These are phyloP conservation scores for Limnothrissa miodon DNA, from an alignment of 2,113 vertebrate genomes.

Conservation along the genomic window DNA sequence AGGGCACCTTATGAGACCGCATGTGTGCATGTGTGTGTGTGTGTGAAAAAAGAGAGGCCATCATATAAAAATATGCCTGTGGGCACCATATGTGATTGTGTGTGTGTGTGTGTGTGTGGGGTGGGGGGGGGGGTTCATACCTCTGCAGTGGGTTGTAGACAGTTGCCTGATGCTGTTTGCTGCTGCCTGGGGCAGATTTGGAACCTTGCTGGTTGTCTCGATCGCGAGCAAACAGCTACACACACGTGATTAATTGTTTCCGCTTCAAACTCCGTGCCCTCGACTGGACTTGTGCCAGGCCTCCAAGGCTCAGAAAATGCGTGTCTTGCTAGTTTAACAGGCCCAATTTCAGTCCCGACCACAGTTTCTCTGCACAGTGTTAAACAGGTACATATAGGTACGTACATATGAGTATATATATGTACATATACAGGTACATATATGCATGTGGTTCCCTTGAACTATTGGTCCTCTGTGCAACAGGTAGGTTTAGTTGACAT, in stretches of 20 bases:
- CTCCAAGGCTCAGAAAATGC: conserved; percentile 58
- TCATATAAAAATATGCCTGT: too few relatives aligned
- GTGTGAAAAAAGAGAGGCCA: neutral
- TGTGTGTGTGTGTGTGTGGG: conserved; percentile 48
- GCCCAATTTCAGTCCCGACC: neutral
- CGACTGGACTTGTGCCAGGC: conserved; percentile 65
- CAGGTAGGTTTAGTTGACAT: neutral
- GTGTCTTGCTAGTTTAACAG: conserved; percentile 27
- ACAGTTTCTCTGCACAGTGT: neutral
- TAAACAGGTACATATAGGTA: neutral
- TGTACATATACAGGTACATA: neutral
- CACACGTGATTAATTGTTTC: conserved; percentile 79
- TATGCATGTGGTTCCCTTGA: neutral
- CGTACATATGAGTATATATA: too few relatives aligned
- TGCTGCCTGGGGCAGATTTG: conserved; percentile 64
- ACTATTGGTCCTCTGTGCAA: neutral
- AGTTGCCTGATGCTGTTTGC: too few relatives aligned
- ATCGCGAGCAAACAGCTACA: conserved; percentile 71
- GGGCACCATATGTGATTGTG: conserved; percentile 59
- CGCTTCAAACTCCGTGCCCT: conserved; percentile 66
- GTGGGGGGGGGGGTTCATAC: conserved; percentile 26
- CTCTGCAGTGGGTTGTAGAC: conserved; percentile 48
- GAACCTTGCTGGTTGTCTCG: conserved; percentile 74
- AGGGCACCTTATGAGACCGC: neutral
- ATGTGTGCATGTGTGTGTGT: conserved; percentile 31